Conservation (phyloP, 2,113 vertebrate species). For the Gila orcuttii region DNA sequence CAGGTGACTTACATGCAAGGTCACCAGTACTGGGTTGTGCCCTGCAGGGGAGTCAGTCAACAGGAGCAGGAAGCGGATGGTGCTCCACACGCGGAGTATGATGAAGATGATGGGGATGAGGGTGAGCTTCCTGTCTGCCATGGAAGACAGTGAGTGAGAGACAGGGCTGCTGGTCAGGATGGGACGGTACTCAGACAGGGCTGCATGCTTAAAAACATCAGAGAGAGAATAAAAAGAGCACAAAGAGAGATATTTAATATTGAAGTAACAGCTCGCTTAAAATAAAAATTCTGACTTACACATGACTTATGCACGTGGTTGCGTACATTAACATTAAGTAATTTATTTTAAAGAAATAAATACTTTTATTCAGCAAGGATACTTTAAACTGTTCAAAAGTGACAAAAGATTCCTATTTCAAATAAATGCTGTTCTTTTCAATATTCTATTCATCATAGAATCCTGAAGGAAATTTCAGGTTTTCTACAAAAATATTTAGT, state of each 20-base stretch:
- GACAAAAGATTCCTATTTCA: not conserved
- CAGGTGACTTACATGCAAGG: slow-evolving; percentile 83
- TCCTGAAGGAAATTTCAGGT: too few species aligned
- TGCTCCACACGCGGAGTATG: slow-evolving; percentile 91
- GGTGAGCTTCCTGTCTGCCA: slow-evolving; percentile 87
- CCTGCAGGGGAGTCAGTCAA: slow-evolving; percentile 80
- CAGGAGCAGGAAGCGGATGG: slow-evolving; percentile 88
- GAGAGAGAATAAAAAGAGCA: not conserved
- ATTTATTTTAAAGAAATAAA: not conserved
- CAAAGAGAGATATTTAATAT: not conserved
- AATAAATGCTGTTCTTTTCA: not conserved
- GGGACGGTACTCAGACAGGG: slow-evolving; percentile 92
- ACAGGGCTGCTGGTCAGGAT: slow-evolving; percentile 75
- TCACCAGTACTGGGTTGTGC: slow-evolving; percentile 81
- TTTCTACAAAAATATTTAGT: too few species aligned
- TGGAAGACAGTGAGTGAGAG: slow-evolving; percentile 70
- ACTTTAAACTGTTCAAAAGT: not conserved
- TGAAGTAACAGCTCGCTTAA: not conserved
- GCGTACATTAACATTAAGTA: too few species aligned
- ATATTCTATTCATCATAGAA: not conserved
- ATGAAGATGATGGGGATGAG: slow-evolving; percentile 95
- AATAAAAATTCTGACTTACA: not conserved
- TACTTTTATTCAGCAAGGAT: not conserved
- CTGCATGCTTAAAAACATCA: slow-evolving; percentile 78
- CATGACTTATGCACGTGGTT: too few species aligned